phyloP scores from a whole-genome alignment of 2,113 vertebrate genomes.

The Pollachius pollachius region DNA sequence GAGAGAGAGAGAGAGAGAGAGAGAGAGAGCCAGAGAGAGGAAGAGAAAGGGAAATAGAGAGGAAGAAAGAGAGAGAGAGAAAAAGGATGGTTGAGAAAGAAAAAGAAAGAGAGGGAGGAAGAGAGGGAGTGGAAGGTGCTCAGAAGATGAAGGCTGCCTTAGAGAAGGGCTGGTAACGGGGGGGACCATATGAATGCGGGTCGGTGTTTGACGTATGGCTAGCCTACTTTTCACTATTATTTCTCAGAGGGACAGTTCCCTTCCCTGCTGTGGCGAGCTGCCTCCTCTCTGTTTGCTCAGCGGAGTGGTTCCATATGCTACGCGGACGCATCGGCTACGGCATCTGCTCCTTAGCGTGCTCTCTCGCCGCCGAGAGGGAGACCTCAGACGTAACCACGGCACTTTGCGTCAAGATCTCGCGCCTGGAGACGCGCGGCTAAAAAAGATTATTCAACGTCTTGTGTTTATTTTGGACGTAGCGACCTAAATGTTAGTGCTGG shows the following conservation, averaged over 20 bases:
- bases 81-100: background rate
- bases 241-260: slow-evolving; percentile 66
- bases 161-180: background rate
- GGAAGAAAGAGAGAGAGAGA: too few relatives aligned
- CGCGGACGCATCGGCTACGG: slow-evolving; percentile 49
- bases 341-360: slow-evolving; percentile 48
- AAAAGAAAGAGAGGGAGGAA: background rate
- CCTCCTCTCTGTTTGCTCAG: slow-evolving; percentile 73
- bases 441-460: too few relatives aligned
- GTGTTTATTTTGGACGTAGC: too few relatives aligned
- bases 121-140: background rate
- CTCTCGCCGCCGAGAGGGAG: too few relatives aligned
- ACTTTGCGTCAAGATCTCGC: too few relatives aligned
- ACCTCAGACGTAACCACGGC: too few relatives aligned
- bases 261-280: slow-evolving; percentile 66
- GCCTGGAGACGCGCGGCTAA: too few relatives aligned
- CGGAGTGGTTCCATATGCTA: slow-evolving; percentile 77
- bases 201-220: slow-evolving; percentile 61
- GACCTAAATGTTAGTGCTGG: too few relatives aligned
- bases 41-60: too few relatives aligned
- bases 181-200: slow-evolving; percentile 40
- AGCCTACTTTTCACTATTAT: slow-evolving; percentile 71
- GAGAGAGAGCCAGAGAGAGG: too few relatives aligned
- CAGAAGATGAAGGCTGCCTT: background rate
- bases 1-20: too few relatives aligned